Percentiles rank a stretch among this genome's conserved stretches.
These are phyloP conservation scores for Drosophila neonasuta DNA, from an alignment of 2,888 invertebrate species.

Conservation along the genomic window DNA sequence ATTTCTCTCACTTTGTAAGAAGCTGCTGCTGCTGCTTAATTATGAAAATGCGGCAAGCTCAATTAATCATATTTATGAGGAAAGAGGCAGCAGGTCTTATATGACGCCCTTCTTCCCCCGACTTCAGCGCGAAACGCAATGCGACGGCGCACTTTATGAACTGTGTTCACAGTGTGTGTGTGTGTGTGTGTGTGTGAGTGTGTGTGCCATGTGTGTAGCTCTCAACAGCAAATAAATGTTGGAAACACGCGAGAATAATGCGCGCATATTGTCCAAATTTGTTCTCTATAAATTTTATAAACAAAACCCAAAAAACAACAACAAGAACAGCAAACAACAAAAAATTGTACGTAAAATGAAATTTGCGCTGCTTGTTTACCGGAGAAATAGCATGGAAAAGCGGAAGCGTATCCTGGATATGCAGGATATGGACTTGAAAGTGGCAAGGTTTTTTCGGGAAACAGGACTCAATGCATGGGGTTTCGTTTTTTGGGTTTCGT, in stretches of 20 bases:
- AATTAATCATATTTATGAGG: conserved; percentile 52
- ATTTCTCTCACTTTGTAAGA: not conserved
- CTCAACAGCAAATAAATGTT: conserved; percentile 54
- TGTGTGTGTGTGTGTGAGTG: not conserved
- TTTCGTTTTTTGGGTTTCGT: conserved; percentile 23
- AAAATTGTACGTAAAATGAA: conserved; percentile 52
- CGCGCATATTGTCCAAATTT: conserved; percentile 79
- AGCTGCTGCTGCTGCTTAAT: conserved; percentile 42
- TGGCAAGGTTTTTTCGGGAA: conserved; percentile 40
- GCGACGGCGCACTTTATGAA: conserved; percentile 41
- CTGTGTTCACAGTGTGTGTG: conserved; percentile 16
- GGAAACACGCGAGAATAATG: conserved; percentile 70
- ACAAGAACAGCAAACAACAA: conserved; percentile 30
- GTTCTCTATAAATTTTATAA: conserved; percentile 79
- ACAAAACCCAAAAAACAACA: conserved; percentile 54
- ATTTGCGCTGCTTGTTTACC: conserved; percentile 59
- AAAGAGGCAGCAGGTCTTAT: conserved; percentile 12
- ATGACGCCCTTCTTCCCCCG: conserved; percentile 8
- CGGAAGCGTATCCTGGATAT: conserved; percentile 43
- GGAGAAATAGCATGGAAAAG: conserved; percentile 38
- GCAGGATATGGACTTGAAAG: conserved; percentile 49
- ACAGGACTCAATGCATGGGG: conserved; percentile 30
- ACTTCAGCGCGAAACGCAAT: conserved; percentile 24
- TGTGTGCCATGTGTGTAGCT: conserved; percentile 15
- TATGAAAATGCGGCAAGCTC: conserved; percentile 36